Conservation (phyloP, 2,797 vertebrate genomes). For the Trachurus trachurus region DNA sequence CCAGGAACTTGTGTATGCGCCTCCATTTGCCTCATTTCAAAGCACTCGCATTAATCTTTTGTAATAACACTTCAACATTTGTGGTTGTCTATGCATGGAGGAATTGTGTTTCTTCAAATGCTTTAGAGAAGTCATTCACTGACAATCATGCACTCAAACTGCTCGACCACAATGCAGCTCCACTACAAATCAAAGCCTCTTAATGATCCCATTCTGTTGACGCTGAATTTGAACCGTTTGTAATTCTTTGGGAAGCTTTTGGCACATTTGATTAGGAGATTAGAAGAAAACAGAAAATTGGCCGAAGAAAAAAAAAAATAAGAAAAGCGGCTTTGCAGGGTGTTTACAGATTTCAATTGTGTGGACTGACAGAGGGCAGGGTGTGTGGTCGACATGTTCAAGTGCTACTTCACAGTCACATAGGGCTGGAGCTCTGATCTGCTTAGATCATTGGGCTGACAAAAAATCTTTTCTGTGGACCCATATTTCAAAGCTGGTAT, state of each 20-base stretch:
- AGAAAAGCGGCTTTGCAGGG: constrained; percentile 88
- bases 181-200: constrained; percentile 76
- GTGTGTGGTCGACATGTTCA: constrained; percentile 89
- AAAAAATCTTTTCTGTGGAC: constrained; percentile 31
- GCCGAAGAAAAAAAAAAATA: constrained; percentile 79
- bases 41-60: constrained; percentile 65
- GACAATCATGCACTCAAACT: constrained; percentile 45
- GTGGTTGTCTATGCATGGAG: constrained; percentile 26
- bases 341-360: constrained; percentile 94
- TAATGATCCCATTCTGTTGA: constrained; percentile 89
- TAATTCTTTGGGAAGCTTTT: constrained; percentile 88
- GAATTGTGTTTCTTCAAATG: constrained; percentile 69
- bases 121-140: constrained; percentile 60
- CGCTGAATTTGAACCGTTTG: constrained; percentile 85
- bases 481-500: constrained; percentile 27
- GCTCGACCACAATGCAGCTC: constrained; percentile 45
- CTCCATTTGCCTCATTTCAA: constrained; percentile 34
- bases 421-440: constrained; percentile 56
- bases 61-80: constrained; percentile 61
- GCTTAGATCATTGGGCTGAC: constrained; percentile 28
- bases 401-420: constrained; percentile 92
- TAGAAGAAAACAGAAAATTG: constrained; percentile 78
- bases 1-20: not conserved
- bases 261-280: constrained; percentile 92
- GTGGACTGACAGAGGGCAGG: constrained; percentile 82